Evolutionary conservation across 2,797 vertebrate genomes (phyloP), one percentile per base, ranked within the genome.

Genomic region (Eremophila alpestris): DNA sequence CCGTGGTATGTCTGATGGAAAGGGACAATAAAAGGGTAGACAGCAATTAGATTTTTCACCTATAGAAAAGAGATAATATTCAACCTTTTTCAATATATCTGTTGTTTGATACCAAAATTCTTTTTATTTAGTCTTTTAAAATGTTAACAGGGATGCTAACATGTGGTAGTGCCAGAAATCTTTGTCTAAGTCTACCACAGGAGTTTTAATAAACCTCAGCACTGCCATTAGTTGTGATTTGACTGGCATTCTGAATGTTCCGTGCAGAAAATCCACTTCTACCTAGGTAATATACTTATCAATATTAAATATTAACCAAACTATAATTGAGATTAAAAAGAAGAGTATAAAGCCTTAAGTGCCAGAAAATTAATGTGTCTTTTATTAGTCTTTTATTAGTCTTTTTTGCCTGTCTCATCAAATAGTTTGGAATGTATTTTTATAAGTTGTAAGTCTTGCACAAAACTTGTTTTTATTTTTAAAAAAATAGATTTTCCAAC

Each of bases 151-250:
- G 1, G 1, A 76, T 79, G 46, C 9, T 62, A 78, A 55, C 36
- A 24, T 40, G 30, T 49, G 41, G 34, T 81, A 24, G 32, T 83
- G 58, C 23, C 83, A 81, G 87, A 93, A 91, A 83, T 81, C 40
- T 90, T 82, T 48, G 75, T 51, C 65, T 93, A 76, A 94, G 78
- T 75, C 58, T 68, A 80, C 81, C 54, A 71, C 68, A 85, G 67
- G 74, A 65, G 82, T 81, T 91, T 86, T 83, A 81, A 76, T 67
- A 94, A 95, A 93, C 59, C 87, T 91, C 84, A 94, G 55, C 41
- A 65, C 40, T 77, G 71, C 78, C 58, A 59, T 92, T 87, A 87
- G 59, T 81, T 86, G 60, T 54, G 63, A 80, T 91, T 89, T 92
- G 65, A 78, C 54, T 84, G 71, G 65, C 15, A n/a, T 58, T 81